Conservation (phyloP, 2,797 vertebrate genomes). For the Gobio occitaniae region DNA sequence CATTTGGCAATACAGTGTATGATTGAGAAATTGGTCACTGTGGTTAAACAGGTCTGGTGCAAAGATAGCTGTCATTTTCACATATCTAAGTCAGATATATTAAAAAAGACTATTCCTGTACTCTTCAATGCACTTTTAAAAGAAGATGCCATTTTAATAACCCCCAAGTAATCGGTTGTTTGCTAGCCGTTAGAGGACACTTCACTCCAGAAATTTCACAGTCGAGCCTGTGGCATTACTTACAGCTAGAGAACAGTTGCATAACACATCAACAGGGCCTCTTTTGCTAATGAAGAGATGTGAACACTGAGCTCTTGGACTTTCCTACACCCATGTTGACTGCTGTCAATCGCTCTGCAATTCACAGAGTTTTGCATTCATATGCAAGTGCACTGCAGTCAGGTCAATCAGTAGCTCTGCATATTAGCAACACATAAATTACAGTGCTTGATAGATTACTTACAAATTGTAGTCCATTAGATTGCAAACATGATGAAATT, state of each 20-base stretch:
- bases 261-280: conserved; percentile 38
- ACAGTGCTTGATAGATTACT: too few relatives aligned
- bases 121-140: conserved; percentile 20
- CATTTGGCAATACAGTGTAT: too few relatives aligned
- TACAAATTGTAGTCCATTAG: too few relatives aligned
- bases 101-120: background rate
- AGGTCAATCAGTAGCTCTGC: conserved; percentile 9
- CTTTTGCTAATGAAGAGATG: conserved; percentile 36
- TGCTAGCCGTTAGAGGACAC: background rate
- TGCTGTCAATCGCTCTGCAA: background rate
- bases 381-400: background rate
- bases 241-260: conserved; percentile 38
- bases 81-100: background rate
- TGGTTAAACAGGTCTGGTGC: background rate
- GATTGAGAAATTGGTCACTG: background rate
- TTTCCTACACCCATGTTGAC: background rate
- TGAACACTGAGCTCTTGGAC: conserved; percentile 12
- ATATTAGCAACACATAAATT: background rate
- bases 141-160: background rate
- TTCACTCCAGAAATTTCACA: conserved; percentile 43
- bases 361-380: background rate
- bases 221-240: conserved; percentile 30
- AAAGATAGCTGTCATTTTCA: conserved; percentile 3
- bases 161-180: conserved; percentile 19
- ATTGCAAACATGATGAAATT: too few relatives aligned